phyloP scores from a whole-genome alignment of 2,113 vertebrate genomes.

The Helogale parvula region DNA sequence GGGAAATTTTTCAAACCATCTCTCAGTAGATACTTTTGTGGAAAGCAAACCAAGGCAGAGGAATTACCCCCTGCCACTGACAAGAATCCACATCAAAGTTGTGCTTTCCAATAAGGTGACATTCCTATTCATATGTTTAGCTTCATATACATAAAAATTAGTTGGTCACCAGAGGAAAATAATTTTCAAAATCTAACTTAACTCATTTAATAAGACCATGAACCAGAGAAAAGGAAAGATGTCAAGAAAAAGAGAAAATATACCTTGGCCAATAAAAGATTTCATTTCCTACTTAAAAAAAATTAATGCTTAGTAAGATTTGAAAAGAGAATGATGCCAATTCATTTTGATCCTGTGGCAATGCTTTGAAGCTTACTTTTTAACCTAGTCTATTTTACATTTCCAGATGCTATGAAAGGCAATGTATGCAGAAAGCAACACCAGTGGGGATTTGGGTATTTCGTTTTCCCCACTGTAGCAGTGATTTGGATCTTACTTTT shows the following conservation, averaged over 20 bases:
- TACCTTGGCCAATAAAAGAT: conserved; percentile 33
- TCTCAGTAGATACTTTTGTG: background rate
- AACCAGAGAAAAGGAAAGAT: conserved; percentile 42
- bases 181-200: conserved; percentile 35
- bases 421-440: conserved; percentile 61
- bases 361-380: conserved; percentile 74
- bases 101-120: background rate
- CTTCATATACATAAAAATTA: conserved; percentile 57
- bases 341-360: conserved; percentile 65
- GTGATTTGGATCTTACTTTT: conserved; percentile 91
- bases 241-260: conserved; percentile 64
- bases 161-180: conserved; percentile 60
- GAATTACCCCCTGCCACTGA: background rate
- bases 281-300: conserved; percentile 59
- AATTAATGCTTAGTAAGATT: conserved; percentile 63
- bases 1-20: background rate
- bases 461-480: conserved; percentile 65
- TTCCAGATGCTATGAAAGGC: conserved; percentile 75
- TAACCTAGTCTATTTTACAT: conserved; percentile 75
- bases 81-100: background rate
- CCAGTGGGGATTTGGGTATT: conserved; percentile 69
- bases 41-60: background rate
- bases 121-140: background rate
- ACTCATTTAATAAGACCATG: conserved; percentile 25
- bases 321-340: conserved; percentile 49